These are phyloP conservation scores for Tautogolabrus adspersus DNA, from an alignment of 2,113 vertebrate species.

Conservation along the genomic window DNA sequence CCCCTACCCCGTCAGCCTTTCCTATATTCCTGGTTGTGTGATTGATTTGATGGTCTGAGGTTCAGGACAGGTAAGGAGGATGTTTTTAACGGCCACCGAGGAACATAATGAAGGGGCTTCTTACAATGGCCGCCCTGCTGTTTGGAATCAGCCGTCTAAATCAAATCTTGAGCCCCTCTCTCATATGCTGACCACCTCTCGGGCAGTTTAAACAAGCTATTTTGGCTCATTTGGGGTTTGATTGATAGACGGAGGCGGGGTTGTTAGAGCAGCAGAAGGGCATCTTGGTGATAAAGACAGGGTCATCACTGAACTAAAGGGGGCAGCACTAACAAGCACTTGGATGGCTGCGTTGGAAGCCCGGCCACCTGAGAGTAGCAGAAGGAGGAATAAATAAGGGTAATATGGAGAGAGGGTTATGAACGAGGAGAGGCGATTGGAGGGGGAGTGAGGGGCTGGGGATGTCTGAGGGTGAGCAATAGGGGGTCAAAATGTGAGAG, in stretches of 20 bases:
- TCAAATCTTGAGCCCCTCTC: slow-evolving; percentile 32
- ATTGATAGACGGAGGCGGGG: slow-evolving; percentile 54
- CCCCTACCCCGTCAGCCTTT: slow-evolving; percentile 40
- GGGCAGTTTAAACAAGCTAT: slow-evolving; percentile 49
- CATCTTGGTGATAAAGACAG: slow-evolving; percentile 59
- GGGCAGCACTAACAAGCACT: slow-evolving; percentile 73
- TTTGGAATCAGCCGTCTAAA: slow-evolving; percentile 7
- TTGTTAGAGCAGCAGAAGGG: slow-evolving; percentile 57
- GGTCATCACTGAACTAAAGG: slow-evolving; percentile 56
- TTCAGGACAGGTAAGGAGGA: slow-evolving; percentile 22
- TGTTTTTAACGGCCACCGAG: slow-evolving; percentile 41
- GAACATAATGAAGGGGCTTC: slow-evolving; percentile 49
- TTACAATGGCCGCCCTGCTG: slow-evolving; percentile 32
- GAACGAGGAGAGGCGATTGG: slow-evolving; percentile 12
- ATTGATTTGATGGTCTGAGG: slow-evolving; percentile 56
- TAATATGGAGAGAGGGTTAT: slow-evolving; percentile 50
- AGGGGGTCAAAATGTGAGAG: slow-evolving; percentile 70
- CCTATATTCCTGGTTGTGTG: slow-evolving; percentile 57
- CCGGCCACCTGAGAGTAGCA: slow-evolving; percentile 51
- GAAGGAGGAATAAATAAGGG: slow-evolving; percentile 59
- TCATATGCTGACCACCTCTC: slow-evolving; percentile 19
- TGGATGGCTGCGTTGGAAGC: slow-evolving; percentile 37
- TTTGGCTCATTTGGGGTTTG: slow-evolving; percentile 60
- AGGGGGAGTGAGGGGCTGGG: background rate
- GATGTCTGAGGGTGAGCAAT: slow-evolving; percentile 45